A percentile compares a stretch with the other conserved stretches of the same genome.
Conservation (phyloP, 2,113 vertebrate genomes). For the Gambusia holbrooki region DNA sequence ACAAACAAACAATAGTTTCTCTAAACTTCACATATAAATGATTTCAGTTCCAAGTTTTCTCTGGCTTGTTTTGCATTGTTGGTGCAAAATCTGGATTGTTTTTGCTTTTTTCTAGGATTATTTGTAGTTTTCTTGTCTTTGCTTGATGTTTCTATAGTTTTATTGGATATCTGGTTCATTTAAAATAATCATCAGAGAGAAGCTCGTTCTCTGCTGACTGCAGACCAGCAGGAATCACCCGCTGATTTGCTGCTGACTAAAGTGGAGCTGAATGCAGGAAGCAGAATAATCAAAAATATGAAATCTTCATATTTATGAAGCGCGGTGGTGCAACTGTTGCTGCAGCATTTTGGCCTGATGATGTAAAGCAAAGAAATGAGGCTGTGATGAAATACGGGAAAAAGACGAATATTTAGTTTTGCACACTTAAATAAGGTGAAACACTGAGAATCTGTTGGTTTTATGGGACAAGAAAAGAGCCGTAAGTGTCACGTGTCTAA, state of each 20-base stretch:
- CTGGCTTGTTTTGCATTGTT: too few species aligned
- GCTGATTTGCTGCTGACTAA: constrained; percentile 27
- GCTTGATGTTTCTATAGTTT: too few species aligned
- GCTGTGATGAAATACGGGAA: constrained; percentile 36
- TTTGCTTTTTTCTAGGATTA: too few species aligned
- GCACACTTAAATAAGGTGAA: not conserved
- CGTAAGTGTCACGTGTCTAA: not conserved
- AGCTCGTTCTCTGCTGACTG: not conserved
- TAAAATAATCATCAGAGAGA: too few species aligned
- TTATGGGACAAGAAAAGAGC: not conserved
- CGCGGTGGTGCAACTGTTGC: not conserved
- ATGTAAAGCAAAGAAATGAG: constrained; percentile 35
- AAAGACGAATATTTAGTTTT: not conserved
- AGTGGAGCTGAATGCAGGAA: not conserved
- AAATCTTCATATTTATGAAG: constrained; percentile 3
- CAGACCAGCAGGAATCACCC: constrained; percentile 41
- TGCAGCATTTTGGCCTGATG: constrained; percentile 19
- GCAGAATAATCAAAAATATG: constrained; percentile 1
- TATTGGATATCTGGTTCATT: too few species aligned
- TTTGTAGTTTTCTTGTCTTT: too few species aligned
- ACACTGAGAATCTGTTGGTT: not conserved
- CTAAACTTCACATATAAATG: too few species aligned
- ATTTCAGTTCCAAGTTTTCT: too few species aligned
- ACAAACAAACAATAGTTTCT: too few species aligned
- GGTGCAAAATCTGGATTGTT: too few species aligned